These are phyloP conservation scores for Hypselothyrea guttata DNA, from an alignment of 2,888 invertebrate genomes.

Conservation along the genomic window DNA sequence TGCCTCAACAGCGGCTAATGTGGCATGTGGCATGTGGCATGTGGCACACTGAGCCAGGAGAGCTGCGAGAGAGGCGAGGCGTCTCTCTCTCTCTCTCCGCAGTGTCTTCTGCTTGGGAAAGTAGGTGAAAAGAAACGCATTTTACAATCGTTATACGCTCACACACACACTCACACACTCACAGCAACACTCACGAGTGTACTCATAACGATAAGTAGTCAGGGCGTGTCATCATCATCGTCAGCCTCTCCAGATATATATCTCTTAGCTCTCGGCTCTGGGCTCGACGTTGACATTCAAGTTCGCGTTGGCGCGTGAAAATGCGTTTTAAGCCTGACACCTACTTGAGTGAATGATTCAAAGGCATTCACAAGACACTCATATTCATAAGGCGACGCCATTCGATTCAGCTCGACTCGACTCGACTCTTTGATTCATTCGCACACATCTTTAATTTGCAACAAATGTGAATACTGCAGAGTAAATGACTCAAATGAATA, in stretches of 20 bases:
- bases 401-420: too few species aligned
- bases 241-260: constrained; percentile 42
- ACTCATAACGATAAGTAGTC: constrained; percentile 24
- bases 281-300: constrained; percentile 58
- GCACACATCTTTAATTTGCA: neutral
- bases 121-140: constrained; percentile 65
- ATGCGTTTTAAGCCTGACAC: constrained; percentile 76
- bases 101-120: constrained; percentile 26
- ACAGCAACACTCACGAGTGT: constrained; percentile 7
- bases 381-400: constrained; percentile 2
- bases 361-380: constrained; percentile 25
- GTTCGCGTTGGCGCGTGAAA: constrained; percentile 72
- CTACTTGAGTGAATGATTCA: constrained; percentile 44
- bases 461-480: neutral
- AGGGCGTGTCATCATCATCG: constrained; percentile 38
- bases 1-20: constrained; percentile 33
- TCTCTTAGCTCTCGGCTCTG: too few species aligned
- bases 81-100: neutral
- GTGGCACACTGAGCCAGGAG: neutral
- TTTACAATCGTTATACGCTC: constrained; percentile 41
- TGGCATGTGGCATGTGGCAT: constrained; percentile 18
- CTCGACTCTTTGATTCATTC: too few species aligned
- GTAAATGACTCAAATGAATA: neutral
- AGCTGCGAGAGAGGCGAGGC: neutral
- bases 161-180: constrained; percentile 13